Percentiles rank a stretch among this genome's conserved stretches.
These are phyloP conservation scores for Gracilinanus agilis DNA, from an alignment of 2,113 vertebrate species.

Conservation along the genomic window DNA sequence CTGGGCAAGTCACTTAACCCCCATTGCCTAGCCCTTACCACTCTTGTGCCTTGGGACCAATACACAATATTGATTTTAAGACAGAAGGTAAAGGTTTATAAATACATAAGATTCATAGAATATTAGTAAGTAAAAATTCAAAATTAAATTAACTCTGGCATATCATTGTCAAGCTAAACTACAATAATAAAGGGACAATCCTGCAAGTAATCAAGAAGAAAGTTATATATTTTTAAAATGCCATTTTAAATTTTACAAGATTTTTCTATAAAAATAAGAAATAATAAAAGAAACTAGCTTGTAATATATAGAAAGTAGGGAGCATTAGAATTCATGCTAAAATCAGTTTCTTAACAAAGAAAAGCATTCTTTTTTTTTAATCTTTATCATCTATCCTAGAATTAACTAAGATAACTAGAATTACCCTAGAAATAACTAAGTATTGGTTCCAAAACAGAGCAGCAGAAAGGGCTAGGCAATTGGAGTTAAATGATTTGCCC, in stretches of 20 bases:
- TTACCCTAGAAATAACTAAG: no score
- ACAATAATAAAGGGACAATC: not conserved
- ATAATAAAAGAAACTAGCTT: not conserved
- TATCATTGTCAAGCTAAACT: not conserved
- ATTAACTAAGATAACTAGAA: no score
- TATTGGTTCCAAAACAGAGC: no score
- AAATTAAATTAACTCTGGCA: not conserved
- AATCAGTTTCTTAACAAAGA: not conserved
- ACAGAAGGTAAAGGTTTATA: no score
- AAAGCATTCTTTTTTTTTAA: not conserved
- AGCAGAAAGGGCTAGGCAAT: no score
- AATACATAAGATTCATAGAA: not conserved
- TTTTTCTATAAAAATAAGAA: not conserved
- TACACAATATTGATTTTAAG: no score
- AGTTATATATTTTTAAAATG: not conserved
- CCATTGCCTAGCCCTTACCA: no score
- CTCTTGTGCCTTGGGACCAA: no score
- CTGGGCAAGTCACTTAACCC: no score
- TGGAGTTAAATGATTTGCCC: no score
- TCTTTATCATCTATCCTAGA: no score
- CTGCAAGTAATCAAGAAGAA: not conserved
- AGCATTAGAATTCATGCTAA: not conserved
- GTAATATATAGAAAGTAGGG: not conserved
- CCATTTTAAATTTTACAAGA: not conserved
- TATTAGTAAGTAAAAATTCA: not conserved